Evolutionary conservation across 1,140 invertebrate genomes (phyloP), one percentile per base, ranked within the genome.

Genomic region (Drosophila arizonae): DNA sequence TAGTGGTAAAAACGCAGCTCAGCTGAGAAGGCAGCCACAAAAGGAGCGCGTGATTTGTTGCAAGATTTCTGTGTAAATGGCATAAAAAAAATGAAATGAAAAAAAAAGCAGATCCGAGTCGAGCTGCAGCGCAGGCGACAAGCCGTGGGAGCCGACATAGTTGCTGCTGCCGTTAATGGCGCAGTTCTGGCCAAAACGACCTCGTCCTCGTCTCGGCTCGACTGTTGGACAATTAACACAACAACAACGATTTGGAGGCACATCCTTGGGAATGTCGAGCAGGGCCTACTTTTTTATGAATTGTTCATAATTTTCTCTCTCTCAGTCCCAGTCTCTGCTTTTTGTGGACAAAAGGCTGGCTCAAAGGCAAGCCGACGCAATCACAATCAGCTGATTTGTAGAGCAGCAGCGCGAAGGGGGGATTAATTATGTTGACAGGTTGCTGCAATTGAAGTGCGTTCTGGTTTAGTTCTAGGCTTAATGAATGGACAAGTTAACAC

Each of bases 51-150:
- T 75, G 84, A 88, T 88, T 89, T 88, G 84, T 88, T 89, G 85
- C 84, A 81, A 88, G 84, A 88, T 88, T 88, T 88, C 84, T 78
- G n/a, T 72, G 85, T 88, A 88, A 88, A 88, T 88, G 84, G 84
- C 84, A 87, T 87, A 87, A 84, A 87, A 87, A 89, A 82, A 46
- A n/a, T n/a, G 9, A 33, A 13, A 30, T 9, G 33, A 33, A 48
- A n/a, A 30, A 48, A 39, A 0, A 36, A 52, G 72, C 56, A 61
- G 67, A 68, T 60, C 30, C 48, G 17, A 48, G 17, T 56, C 17
- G 17, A 52, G 11, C 58, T 65, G 61, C 61, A 63, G 46, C 21
- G 67, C 36, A 65, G 81, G 79, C 72, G 84, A 87, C 82, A 88
- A 68, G 84, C 84, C 84, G 85, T 88, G 84, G 84, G 84, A 88